phyloP scores from a whole-genome alignment of 2,797 vertebrate species.

The Etheostoma perlongum region DNA sequence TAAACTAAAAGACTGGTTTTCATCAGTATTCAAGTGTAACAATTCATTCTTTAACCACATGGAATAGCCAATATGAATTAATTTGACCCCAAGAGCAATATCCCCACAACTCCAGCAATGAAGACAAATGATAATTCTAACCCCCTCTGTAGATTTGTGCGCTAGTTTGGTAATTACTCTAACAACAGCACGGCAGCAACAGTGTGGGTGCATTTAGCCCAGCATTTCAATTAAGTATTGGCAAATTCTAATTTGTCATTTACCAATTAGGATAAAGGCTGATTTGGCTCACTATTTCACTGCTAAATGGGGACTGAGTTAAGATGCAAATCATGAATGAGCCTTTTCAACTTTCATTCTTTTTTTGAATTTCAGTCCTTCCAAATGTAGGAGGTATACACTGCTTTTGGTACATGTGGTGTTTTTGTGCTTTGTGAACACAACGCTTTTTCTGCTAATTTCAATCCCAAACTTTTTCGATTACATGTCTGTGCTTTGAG shows the following conservation, averaged over 20 bases:
- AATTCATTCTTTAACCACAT: slow-evolving; percentile 42
- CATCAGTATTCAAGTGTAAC: slow-evolving; percentile 42
- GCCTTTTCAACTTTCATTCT: slow-evolving; percentile 1
- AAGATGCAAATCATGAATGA: slow-evolving; percentile 48
- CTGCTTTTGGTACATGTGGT: background rate
- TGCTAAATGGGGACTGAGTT: slow-evolving; percentile 52
- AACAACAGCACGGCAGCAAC: slow-evolving; percentile 61
- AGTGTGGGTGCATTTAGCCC: slow-evolving; percentile 67
- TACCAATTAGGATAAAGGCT: slow-evolving; percentile 71
- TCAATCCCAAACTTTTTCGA: slow-evolving; percentile 33
- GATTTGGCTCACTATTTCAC: slow-evolving; percentile 66
- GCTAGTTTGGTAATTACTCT: slow-evolving; percentile 72
- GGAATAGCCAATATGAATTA: slow-evolving; percentile 60
- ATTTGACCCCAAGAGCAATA: slow-evolving; percentile 64
- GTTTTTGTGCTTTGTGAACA: slow-evolving; percentile 7
- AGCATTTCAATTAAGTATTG: slow-evolving; percentile 74
- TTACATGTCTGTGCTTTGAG: slow-evolving; percentile 28
- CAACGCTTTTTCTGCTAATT: slow-evolving; percentile 21
- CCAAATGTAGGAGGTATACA: background rate
- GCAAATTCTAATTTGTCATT: slow-evolving; percentile 78
- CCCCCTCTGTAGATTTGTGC: slow-evolving; percentile 55
- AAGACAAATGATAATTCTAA: slow-evolving; percentile 74
- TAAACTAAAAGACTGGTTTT: background rate
- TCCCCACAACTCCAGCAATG: slow-evolving; percentile 62
- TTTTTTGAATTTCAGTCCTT: background rate